Evolutionary conservation across 2,797 vertebrate species (phyloP).

Genomic region (Scarus forsteni): DNA sequence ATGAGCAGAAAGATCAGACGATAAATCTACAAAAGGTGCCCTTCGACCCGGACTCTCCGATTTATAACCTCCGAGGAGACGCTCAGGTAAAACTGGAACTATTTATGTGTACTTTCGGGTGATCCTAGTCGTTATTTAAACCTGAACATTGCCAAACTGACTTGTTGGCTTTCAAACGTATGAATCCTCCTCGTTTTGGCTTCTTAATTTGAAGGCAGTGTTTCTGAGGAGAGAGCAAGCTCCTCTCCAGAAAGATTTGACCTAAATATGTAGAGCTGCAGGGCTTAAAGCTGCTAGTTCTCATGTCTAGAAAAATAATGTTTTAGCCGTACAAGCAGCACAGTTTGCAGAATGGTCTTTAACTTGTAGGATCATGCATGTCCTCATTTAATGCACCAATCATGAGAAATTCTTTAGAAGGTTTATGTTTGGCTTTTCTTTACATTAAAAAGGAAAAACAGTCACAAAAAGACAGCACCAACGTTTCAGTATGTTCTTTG

Average conservation of each 20-base stretch:
- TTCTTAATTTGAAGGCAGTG: conserved; percentile 23
- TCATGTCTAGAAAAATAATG: neutral
- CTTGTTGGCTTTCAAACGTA: conserved; percentile 23
- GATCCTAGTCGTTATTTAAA: conserved; percentile 17
- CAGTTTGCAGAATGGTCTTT: too few species aligned
- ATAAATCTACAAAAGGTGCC: conserved; percentile 33
- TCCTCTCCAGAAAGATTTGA: conserved; percentile 14
- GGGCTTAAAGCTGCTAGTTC: neutral
- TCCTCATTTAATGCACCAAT: too few species aligned
- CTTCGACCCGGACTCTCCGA: conserved; percentile 19
- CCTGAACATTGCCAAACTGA: conserved; percentile 21
- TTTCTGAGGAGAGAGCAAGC: neutral
- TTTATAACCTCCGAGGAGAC: conserved; percentile 29
- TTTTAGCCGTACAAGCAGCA: neutral
- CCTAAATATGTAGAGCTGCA: conserved; percentile 18
- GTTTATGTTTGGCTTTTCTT: too few species aligned
- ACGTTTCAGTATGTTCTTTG: too few species aligned
- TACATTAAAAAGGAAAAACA: too few species aligned
- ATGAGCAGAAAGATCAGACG: conserved; percentile 11
- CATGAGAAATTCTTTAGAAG: too few species aligned
- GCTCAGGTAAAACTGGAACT: conserved; percentile 21
- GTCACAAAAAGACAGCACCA: too few species aligned
- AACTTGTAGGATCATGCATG: too few species aligned
- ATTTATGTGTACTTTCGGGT: conserved; percentile 43
- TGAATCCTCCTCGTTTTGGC: conserved; percentile 31